A percentile compares a stretch with the other conserved stretches of the same genome.
Conservation (phyloP, 2,888 invertebrate species). For the Cepaea hortensis region DNA sequence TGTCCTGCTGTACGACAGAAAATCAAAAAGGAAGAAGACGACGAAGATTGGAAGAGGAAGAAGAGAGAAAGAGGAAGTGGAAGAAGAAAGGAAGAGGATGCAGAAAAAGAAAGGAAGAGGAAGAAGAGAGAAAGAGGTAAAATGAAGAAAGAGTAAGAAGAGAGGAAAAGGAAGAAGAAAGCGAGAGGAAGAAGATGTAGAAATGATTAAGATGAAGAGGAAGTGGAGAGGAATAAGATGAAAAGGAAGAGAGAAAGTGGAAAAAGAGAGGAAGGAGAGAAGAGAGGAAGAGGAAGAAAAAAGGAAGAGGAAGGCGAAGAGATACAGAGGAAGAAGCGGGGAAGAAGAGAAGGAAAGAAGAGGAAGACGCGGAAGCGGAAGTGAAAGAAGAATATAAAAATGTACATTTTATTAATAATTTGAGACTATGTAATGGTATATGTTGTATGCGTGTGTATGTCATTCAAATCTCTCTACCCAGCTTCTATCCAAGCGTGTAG, state of each 20-base stretch:
- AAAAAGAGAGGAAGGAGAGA: not conserved
- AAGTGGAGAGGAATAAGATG: not conserved
- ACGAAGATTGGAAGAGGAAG: not conserved
- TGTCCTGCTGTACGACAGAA: no score
- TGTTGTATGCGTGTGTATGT: not conserved
- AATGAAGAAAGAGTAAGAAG: not conserved
- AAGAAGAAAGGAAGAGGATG: not conserved
- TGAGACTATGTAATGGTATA: not conserved
- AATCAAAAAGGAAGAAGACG: no score
- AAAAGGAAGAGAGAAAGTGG: not conserved
- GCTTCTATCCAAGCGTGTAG: conserved; percentile 59
- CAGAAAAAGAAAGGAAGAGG: not conserved
- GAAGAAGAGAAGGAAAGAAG: not conserved
- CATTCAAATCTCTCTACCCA: conserved; percentile 39
- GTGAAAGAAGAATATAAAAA: no score
- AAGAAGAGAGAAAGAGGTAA: not conserved
- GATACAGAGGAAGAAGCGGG: not conserved
- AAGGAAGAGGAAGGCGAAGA: not conserved
- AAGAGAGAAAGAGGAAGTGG: not conserved
- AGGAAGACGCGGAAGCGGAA: not conserved
- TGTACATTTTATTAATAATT: no score
- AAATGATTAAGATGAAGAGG: not conserved
- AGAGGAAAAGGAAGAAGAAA: not conserved
- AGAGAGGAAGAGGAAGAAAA: not conserved
- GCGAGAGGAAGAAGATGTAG: not conserved